These are phyloP conservation scores for Camptogramma bilineatum DNA, from an alignment of 2,888 invertebrate species.

Conservation along the genomic window DNA sequence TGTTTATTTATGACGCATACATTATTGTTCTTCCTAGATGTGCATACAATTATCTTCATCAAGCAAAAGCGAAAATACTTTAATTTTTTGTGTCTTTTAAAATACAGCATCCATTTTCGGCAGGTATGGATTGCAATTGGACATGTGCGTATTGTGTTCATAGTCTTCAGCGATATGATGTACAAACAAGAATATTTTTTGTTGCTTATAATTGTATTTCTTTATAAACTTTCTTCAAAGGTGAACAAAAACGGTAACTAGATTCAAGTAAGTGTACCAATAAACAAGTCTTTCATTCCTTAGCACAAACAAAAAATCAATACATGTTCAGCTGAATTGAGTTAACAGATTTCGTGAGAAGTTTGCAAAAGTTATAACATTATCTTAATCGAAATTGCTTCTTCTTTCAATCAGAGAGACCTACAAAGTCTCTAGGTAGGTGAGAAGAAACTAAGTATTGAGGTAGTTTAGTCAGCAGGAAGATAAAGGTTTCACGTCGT, in stretches of 20 bases:
- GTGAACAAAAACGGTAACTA: not conserved
- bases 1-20: conserved; percentile 31
- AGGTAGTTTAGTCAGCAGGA: conserved; percentile 30
- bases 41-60: conserved; percentile 17
- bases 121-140: too few relatives aligned
- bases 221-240: not conserved
- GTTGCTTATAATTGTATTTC: not conserved
- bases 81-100: not conserved
- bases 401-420: conserved; percentile 6
- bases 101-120: not conserved
- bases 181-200: not conserved
- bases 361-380: conserved; percentile 11
- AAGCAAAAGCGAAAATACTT: not conserved
- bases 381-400: conserved; percentile 9
- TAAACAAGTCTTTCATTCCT: not conserved
- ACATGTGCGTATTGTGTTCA: too few relatives aligned
- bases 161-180: too few relatives aligned
- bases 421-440: conserved; percentile 31
- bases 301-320: conserved; percentile 4
- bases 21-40: conserved; percentile 27
- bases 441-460: conserved; percentile 27
- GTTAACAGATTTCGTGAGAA: conserved; percentile 5
- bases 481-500: conserved; percentile 48
- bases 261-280: not conserved
- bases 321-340: conserved; percentile 4